Conservation (phyloP, 2,888 invertebrate genomes). For the Phyto melanocephala region DNA sequence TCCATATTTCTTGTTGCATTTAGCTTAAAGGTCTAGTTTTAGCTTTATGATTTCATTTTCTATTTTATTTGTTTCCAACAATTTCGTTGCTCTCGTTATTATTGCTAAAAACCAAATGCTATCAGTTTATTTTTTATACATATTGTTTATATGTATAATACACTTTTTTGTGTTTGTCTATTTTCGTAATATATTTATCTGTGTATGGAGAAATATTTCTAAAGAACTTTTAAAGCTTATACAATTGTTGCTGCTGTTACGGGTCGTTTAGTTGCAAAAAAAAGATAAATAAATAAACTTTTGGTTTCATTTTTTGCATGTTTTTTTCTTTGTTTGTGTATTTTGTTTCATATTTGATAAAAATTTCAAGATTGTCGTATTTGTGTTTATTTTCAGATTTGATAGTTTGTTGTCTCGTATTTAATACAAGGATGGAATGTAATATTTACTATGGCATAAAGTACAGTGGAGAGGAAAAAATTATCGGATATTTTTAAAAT, state of each 20-base stretch:
- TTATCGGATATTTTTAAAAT: too few relatives aligned
- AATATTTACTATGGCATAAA: neutral
- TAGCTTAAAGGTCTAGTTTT: slow-evolving; percentile 29
- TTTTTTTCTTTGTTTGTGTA: neutral
- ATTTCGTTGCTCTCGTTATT: neutral
- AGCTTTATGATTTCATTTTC: neutral
- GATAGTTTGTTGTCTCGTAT: neutral
- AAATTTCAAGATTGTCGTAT: slow-evolving; percentile 41
- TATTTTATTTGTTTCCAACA: neutral
- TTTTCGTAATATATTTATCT: neutral
- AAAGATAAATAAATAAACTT: slow-evolving; percentile 12
- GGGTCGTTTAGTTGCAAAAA: neutral
- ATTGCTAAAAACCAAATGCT: slow-evolving; percentile 21
- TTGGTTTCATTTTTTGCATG: slow-evolving; percentile 37
- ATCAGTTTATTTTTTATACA: neutral
- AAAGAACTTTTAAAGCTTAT: slow-evolving; percentile 20
- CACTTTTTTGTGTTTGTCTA: neutral
- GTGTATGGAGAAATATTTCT: slow-evolving; percentile 18
- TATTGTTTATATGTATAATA: neutral
- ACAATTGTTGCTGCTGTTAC: neutral
- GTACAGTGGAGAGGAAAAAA: neutral
- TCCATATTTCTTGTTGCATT: neutral
- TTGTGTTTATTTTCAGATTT: slow-evolving; percentile 28
- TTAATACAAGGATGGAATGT: neutral
- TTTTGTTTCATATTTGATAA: slow-evolving; percentile 37